Base-by-base conservation (phyloP, 2,113 vertebrate species). In the Gopherus evgoodei region DNA sequence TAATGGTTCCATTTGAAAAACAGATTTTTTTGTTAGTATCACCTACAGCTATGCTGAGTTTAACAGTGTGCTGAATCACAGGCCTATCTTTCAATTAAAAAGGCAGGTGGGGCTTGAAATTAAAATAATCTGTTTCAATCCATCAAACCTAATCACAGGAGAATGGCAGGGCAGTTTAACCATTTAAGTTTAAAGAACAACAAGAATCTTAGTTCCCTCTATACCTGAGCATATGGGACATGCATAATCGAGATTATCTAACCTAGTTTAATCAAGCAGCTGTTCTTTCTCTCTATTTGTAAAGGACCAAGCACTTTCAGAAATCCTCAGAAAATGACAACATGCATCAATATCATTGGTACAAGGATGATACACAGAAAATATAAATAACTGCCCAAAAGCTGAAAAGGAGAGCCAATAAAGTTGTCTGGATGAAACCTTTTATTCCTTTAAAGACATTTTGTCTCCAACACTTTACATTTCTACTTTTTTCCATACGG, bases 41-140 rank as follows among this genome's bases (percentile, higher is more conserved):
- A 75, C 81, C 78, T 95, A 38, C 62, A 84, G 47, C 35, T 57
- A 27, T 56, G 78, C 89, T 54, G 35, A 92, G 35, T 91, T 90
- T 79, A 81, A 21, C 50, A 84, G 49, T 52, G 16, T 80, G 14
- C 22, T 54, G 24, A 2, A 78, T 25, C n/a, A 78, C 29, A 50
- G 19, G 42, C 31, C 38, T 78, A 80, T 84, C 49, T 93, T 94
- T 76, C 84, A 93, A 97, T 91, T 86, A 90, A 94, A 93, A 94
- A 81, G 79, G 50, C 8, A 53, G 49, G 62, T 75, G 49, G 50
- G n/a, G 16, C 17, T 87, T 75, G 14, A 56, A 90, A 87, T 89
- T 24, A 88, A 93, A 95, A 89, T 65, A 93, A 93, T 52, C 87
- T 27, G 16, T 50, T 89, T 75, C 19, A 89, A 92, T 76, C 6